phyloP scores from a whole-genome alignment of 2,888 invertebrate species.

The Agrochola macilenta region DNA sequence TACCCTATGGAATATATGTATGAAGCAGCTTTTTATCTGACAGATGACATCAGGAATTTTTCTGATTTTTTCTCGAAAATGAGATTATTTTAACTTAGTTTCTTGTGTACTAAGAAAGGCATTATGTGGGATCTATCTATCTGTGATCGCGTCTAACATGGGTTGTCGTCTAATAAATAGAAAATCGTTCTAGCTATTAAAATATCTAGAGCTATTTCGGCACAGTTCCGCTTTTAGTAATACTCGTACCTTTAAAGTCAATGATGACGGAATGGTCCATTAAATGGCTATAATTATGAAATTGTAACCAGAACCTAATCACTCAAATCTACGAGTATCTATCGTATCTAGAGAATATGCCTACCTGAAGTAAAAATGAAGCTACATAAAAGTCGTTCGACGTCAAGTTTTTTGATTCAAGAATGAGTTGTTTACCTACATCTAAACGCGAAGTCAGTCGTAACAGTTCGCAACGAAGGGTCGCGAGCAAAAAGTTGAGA shows the following conservation, averaged over 20 bases:
- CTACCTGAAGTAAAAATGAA: background rate
- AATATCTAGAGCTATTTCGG: background rate
- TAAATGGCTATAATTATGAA: background rate
- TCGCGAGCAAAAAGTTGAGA: slow-evolving; percentile 54
- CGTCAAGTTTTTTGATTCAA: slow-evolving; percentile 18
- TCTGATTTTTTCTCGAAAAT: too few species aligned
- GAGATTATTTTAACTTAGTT: background rate
- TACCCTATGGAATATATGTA: background rate
- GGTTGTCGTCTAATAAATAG: background rate
- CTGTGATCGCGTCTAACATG: background rate
- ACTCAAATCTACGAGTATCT: too few species aligned
- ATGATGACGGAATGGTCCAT: background rate
- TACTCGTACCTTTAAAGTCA: background rate
- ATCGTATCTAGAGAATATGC: background rate
- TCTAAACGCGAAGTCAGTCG: slow-evolving; percentile 49
- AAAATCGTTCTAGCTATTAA: background rate
- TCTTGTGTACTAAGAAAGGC: too few species aligned
- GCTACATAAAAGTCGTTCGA: slow-evolving; percentile 8
- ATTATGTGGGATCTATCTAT: background rate
- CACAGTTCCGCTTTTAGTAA: background rate
- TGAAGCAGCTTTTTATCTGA: background rate
- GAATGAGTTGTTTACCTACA: slow-evolving; percentile 53
- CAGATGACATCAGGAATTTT: background rate
- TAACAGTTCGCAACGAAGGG: slow-evolving; percentile 50
- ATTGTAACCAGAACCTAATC: too few species aligned